These are phyloP conservation scores for Coelogynopora nodosa DNA, from an alignment of 2,888 invertebrate genomes.

Conservation along the genomic window DNA sequence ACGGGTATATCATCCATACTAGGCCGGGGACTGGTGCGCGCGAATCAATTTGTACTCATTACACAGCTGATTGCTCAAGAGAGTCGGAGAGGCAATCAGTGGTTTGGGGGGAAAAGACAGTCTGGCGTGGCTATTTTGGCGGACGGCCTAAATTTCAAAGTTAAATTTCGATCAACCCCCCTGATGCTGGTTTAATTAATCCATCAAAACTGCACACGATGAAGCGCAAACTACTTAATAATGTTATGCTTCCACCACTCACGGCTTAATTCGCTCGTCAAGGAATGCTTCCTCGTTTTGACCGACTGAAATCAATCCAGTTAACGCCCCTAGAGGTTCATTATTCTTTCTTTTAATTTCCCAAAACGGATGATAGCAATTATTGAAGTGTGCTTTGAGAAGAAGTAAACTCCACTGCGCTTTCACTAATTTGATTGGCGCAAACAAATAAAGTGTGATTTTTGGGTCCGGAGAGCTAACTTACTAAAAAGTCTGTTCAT, in stretches of 20 bases:
- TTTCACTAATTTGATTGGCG: constrained; percentile 9
- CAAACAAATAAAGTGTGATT: constrained; percentile 27
- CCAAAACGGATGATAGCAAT: constrained; percentile 31
- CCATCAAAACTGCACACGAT: constrained; percentile 18
- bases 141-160: constrained; percentile 18
- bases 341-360: constrained; percentile 31
- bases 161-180: constrained; percentile 28
- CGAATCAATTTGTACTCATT: constrained; percentile 30
- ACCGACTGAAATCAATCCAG: constrained; percentile 28
- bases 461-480: background rate
- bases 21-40: background rate
- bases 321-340: constrained; percentile 25
- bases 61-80: constrained; percentile 20
- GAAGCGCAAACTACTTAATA: constrained; percentile 24
- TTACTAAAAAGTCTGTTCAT: background rate
- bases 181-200: constrained; percentile 27
- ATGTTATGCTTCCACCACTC: background rate
- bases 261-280: background rate
- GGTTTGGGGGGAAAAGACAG: background rate
- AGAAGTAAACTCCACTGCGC: background rate
- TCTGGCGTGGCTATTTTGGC: constrained; percentile 8
- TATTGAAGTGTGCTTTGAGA: constrained; percentile 10
- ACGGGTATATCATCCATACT: too few species aligned
- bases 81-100: constrained; percentile 16
- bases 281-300: background rate